Evolutionary conservation across 1,140 invertebrate genomes (phyloP), one percentile per base, ranked within the genome.

Genomic region (Heliconius melpomene): DNA sequence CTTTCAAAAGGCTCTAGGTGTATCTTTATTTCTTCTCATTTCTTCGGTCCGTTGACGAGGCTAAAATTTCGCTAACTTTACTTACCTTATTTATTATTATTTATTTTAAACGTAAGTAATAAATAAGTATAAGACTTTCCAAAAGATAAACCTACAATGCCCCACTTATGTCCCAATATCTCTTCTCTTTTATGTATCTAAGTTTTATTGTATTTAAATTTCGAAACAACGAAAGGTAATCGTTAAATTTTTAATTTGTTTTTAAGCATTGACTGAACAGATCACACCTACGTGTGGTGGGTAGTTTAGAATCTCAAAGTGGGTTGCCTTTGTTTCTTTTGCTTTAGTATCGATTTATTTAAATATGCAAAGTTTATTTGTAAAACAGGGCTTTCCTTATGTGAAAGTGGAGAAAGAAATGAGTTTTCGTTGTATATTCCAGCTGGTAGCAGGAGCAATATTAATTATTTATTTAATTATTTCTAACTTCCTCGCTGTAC

Each of bases 191-290:
- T 26, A 26, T 29, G 11, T 29, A 66, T 11, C 3, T 29, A 60
- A n/a, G 9, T 29, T 29, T 66, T 29, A 66, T 66, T 66, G 26
- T 66, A 66, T 66, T 66, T 66, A 66, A 29, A 66, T 66, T n/a
- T 26, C 26, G 3, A 66, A 66, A 26, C 23, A 66, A 66, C 26
- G 60, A 66, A 66, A 66, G 60, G 60, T 26, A 29, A 26, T 26
- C 60, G 54, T 60, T 60, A 60, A 60, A 23, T 9, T 60, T 60
- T 60, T 29, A 66, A 66, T 29, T 29, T 66, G 23, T 66, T 66
- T 57, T 66, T 29, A 26, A 66, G 23, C 60, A 66, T 29, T 60
- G 54, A 66, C 60, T 23, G 60, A 66, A 23, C 60, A 29, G 3
- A 66, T 66, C 60, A 29, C 60, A 29, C 60, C 60, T 66, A 66